Evolutionary conservation across 2,888 invertebrate genomes (phyloP).

Genomic region (Margaritifera margaritifera): DNA sequence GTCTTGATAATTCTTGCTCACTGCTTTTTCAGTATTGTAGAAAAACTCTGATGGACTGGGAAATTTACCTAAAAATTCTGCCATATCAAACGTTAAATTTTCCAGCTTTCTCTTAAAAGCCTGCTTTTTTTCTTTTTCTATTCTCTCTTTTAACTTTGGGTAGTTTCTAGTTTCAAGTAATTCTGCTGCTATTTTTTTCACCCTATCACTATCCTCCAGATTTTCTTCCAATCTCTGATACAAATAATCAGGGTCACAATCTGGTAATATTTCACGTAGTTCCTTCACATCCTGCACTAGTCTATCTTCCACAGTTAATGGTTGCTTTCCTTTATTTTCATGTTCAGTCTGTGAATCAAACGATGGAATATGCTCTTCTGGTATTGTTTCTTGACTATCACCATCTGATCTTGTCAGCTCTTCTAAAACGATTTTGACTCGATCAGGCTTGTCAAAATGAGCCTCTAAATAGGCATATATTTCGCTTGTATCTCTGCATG

Average conservation of each 20-base stretch:
- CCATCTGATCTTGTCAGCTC: conserved; percentile 44
- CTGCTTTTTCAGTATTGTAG: conserved; percentile 42
- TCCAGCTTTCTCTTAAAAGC: conserved; percentile 37
- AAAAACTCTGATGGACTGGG: conserved; percentile 61
- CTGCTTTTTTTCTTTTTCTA: conserved; percentile 44
- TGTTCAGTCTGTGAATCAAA: conserved; percentile 17
- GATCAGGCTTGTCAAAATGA: conserved; percentile 58
- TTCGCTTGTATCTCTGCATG: conserved; percentile 61
- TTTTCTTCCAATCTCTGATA: conserved; percentile 51
- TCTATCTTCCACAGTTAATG: conserved; percentile 25
- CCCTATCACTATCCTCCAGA: conserved; percentile 43
- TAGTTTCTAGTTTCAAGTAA: conserved; percentile 60
- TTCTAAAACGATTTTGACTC: conserved; percentile 62
- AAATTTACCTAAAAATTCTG: conserved; percentile 62
- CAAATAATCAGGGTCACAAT: conserved; percentile 67
- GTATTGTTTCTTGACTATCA: conserved; percentile 31
- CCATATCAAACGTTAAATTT: conserved; percentile 49
- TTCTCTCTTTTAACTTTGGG: conserved; percentile 57
- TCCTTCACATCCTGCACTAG: conserved; percentile 55
- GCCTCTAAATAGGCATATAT: conserved; percentile 67
- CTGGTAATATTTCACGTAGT: conserved; percentile 60
- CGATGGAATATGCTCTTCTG: conserved; percentile 7
- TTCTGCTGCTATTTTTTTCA: conserved; percentile 51
- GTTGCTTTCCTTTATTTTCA: conserved; percentile 29
- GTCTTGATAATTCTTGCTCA: conserved; percentile 55